Base-by-base conservation (phyloP, 2,797 vertebrate species). In the Sebastiscus tertius region DNA sequence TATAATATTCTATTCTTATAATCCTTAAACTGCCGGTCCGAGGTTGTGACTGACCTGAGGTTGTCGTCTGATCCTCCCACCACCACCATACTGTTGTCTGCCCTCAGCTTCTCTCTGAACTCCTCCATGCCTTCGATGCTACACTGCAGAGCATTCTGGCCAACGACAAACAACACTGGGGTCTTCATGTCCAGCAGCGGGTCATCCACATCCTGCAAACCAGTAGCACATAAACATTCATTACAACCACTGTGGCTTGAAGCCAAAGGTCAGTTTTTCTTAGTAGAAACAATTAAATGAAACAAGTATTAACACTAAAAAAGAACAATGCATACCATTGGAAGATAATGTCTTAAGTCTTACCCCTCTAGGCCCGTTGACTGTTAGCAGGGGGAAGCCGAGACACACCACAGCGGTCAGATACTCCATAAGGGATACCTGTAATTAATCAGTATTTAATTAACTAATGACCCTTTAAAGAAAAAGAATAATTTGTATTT, bases 371-470 rank as follows among this genome's bases (percentile, higher is more conserved):
- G 97, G 96, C 5, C 99, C 99, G 1, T 96, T 98, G 79, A 97
- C 95, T 0, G 98, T 99, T 72, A 98, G 95, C 56, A 99, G 94
- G 0, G 98, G 98, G 83, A 99, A 98, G 31, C 98, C 97, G 33
- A 99, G 97, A 94, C 98, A 99, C 73, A 99, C 97, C 12, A 99
- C 97, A 0, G 98, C 99, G 0, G 98, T 97, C 87, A 99, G 95
- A 0, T 97, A 98, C 71, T 99, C 98, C 97, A 99, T 97, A 10
- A 99, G 96, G 0, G 98, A 98, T n/a, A 99, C 98, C 98, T 99
- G 88, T 16, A 81, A 84, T 60, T 6, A 58, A 71, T 74, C 20
- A 75, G 36, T 0, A 65, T 58, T 54, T 24, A 65, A 67, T 65
- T 1, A 69, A 52, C 14, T 14, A 20, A 39, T 42, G n/a, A 36